Percentiles rank a stretch among this genome's conserved stretches.
phyloP scores from a whole-genome alignment of 1,140 invertebrate species.

The Archivesica marissinica region DNA sequence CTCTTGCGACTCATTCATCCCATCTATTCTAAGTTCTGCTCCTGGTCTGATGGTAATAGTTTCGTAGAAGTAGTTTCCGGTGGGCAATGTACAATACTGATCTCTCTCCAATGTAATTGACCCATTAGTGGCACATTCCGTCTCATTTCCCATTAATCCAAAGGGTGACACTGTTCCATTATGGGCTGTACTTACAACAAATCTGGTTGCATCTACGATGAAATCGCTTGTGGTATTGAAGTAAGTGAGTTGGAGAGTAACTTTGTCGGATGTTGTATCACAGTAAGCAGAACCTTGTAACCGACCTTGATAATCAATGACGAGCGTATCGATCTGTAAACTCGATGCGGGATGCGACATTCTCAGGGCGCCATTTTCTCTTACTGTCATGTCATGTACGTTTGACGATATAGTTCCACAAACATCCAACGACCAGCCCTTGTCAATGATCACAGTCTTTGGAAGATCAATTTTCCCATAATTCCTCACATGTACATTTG shows the following conservation, averaged over 20 bases:
- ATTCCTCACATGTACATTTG: conserved; percentile 64
- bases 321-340: conserved; percentile 60
- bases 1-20: conserved; percentile 49
- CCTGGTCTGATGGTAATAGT: conserved; percentile 69
- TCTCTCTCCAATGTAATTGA: conserved; percentile 52
- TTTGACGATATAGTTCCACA: conserved; percentile 69
- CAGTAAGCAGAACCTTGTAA: conserved; percentile 63
- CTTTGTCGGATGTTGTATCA: background rate
- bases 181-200: conserved; percentile 11
- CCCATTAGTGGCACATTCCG: conserved; percentile 37
- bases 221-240: conserved; percentile 63
- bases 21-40: conserved; percentile 65
- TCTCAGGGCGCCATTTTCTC: conserved; percentile 63
- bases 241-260: conserved; percentile 55
- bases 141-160: conserved; percentile 8
- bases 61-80: conserved; percentile 64
- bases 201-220: conserved; percentile 23
- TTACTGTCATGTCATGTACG: conserved; percentile 61
- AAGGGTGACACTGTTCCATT: conserved; percentile 16
- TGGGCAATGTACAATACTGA: conserved; percentile 67
- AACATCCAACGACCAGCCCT: conserved; percentile 65
- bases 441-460: conserved; percentile 66
- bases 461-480: conserved; percentile 72
- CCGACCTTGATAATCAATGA: conserved; percentile 67
- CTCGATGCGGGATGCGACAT: conserved; percentile 65